Percentiles rank a stretch among this genome's conserved stretches.
Evolutionary conservation across 2,888 invertebrate genomes (phyloP).

Genomic region (Tanytarsus gracilentus): DNA sequence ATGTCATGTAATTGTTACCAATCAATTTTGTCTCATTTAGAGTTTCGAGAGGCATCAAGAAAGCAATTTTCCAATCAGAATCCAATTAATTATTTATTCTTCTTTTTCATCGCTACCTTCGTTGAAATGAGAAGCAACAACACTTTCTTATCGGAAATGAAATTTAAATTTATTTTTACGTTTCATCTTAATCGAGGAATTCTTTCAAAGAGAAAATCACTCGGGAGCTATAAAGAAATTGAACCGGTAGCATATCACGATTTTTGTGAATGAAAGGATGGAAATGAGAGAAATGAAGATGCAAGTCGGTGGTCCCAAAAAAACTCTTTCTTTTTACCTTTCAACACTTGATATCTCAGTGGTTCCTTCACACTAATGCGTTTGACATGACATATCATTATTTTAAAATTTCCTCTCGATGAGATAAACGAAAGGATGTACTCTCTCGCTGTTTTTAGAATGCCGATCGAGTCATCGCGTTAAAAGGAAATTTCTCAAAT

Average conservation of each 20-base stretch:
- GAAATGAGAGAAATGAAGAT: slow-evolving; percentile 21
- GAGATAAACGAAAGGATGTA: slow-evolving; percentile 10
- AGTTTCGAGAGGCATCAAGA: neutral
- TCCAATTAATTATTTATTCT: slow-evolving; percentile 26
- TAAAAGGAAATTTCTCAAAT: neutral
- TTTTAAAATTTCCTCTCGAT: neutral
- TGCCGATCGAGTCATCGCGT: neutral
- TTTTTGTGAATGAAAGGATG: neutral
- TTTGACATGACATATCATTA: slow-evolving; percentile 25
- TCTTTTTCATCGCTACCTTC: neutral
- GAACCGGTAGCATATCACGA: neutral
- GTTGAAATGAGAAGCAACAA: slow-evolving; percentile 15
- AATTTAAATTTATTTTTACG: slow-evolving; percentile 22
- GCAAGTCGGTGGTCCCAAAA: slow-evolving; percentile 19
- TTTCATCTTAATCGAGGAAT: too few species aligned
- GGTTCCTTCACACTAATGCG: slow-evolving; percentile 14
- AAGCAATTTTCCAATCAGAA: slow-evolving; percentile 23
- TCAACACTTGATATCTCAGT: neutral
- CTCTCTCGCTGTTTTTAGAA: slow-evolving; percentile 15
- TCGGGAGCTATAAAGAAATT: slow-evolving; percentile 2
- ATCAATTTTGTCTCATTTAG: slow-evolving; percentile 10
- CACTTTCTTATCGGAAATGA: slow-evolving; percentile 29
- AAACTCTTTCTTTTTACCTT: neutral
- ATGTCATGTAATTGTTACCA: slow-evolving; percentile 26
- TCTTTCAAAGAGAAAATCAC: too few species aligned